Conservation (phyloP, 1,140 invertebrate species). For the Conus ventricosus region DNA sequence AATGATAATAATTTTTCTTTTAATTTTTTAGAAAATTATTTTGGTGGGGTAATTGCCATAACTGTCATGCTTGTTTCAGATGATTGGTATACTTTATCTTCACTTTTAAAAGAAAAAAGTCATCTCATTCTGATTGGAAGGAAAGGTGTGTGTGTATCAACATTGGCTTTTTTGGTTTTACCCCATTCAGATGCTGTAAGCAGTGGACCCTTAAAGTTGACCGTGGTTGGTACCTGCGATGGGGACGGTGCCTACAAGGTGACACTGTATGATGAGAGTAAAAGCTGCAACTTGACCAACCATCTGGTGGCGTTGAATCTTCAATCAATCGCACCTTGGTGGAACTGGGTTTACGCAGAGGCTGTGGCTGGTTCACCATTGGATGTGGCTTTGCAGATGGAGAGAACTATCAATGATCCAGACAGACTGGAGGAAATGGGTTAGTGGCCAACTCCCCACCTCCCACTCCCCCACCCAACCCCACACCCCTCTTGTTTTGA, state of each 20-base stretch:
- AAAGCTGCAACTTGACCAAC: conserved; percentile 3
- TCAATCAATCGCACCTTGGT: conserved; percentile 40
- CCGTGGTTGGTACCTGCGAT: not conserved
- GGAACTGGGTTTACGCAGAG: conserved; percentile 46
- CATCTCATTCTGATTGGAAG: no score
- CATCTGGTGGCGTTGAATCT: conserved; percentile 2
- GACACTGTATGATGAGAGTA: conserved; percentile 22
- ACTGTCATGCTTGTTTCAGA: no score
- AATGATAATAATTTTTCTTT: no score
- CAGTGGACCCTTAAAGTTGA: not conserved
- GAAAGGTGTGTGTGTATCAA: no score
- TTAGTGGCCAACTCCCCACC: not conserved
- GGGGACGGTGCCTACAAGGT: not conserved
- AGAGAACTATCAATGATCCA: conserved; percentile 31
- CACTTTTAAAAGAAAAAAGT: no score
- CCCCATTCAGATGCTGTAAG: conserved; percentile 18
- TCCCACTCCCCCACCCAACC: no score
- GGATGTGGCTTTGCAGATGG: conserved; percentile 33
- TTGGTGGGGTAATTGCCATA: no score
- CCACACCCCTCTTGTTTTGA: no score
- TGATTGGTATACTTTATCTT: no score
- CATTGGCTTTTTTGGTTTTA: not conserved
- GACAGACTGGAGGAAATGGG: conserved; percentile 15
- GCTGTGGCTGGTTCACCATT: conserved; percentile 44
- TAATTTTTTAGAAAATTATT: no score